Base-by-base conservation (phyloP, 2,113 vertebrate genomes). In the Campylomormyrus tamandua region DNA sequence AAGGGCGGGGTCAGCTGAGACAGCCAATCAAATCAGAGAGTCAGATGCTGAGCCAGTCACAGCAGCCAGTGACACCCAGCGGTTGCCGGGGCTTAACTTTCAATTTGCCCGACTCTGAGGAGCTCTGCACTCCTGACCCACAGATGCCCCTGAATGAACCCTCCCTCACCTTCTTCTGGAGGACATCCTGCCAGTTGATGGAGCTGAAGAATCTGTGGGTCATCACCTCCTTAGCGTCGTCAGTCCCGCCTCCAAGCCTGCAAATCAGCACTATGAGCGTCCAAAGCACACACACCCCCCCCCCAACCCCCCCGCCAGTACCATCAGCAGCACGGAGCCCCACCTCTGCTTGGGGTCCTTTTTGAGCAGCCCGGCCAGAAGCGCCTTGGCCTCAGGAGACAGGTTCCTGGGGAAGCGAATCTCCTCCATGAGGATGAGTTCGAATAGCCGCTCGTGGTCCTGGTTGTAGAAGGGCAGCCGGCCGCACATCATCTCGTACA, bases 401-500 rank as follows among this genome's bases (percentile, higher is more conserved):
- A 98, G 95, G 91, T 97, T 98, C 91, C 97, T 94, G 87, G 97
- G 97, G 93, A 98, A 98, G 93, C 97, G 97, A 94, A 98, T 98
- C 92, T 98, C 97, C 92, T 98, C 97, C 97, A 98, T 97, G 74
- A 98, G 94, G 92, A 98, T 98, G 77, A 98, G 95, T 93, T 98
- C 97, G 93, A 98, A 98, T 13, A 98, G 94, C 35, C 97, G 97
- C 95, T 98, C 97, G 1, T 98, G 97, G 93, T 98, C 97, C 92
- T 98, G 97, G 92, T 98, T 98, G 94, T 98, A 98, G 95, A 98
- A 98, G 46, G 97, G 97, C 80, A 98, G 95, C 56, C 97, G 97
- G 17, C 97, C 97, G 0, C 97, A 98, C 96, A 97, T 96, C 97
- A 98, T 98, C 94, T 98, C 97, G 0, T 98, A 98, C 97, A 97